Evolutionary conservation across 2,888 invertebrate genomes (phyloP), one percentile per base, ranked within the genome.

Genomic region (Terebella lapidaria): DNA sequence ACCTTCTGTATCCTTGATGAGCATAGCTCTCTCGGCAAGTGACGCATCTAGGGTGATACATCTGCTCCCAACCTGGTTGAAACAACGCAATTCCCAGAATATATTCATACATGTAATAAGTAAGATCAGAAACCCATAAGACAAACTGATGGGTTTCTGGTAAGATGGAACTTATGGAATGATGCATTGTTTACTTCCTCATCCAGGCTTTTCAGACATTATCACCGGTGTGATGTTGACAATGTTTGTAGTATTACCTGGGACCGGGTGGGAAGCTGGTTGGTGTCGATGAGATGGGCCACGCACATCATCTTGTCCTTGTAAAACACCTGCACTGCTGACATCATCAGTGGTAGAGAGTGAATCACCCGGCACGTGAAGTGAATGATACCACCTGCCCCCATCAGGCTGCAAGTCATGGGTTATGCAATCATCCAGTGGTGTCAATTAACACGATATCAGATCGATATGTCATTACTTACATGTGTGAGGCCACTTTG

Each of bases 341-440:
- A 83, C 69, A 82, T 78, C 57, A 81, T 70, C 62, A 82, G 68
- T 1, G 78, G 74, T 2, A 82, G 74, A 30, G 79, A 81, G 70
- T 83, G 83, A 24, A 83, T 75, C 2, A 83, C 71, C 56, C 82
- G 81, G 30, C 80, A 81, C 1, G 80, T 80, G 70, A 81, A 83
- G 63, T 70, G 65, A 28, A 71, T 65, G 59, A 68, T 59, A 5
- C 72, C 68, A 22, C 65, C 64, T 52, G 70, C 70, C 61, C 73
- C 77, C 28, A 72, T 65, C 61, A 79, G 68, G 56, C 75, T 76
- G 67, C 4, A 45, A 56, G 30, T n/a, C n/a, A n/a, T n/a, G n/a
- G n/a, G n/a, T n/a, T n/a, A n/a, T n/a, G n/a, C n/a, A n/a, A n/a
- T n/a, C n/a, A n/a, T n/a, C n/a, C n/a, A n/a, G n/a, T n/a, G n/a